Evolutionary conservation across 2,113 vertebrate species (phyloP), one percentile per base, ranked within the genome.

Genomic region (Rhombomys opimus): DNA sequence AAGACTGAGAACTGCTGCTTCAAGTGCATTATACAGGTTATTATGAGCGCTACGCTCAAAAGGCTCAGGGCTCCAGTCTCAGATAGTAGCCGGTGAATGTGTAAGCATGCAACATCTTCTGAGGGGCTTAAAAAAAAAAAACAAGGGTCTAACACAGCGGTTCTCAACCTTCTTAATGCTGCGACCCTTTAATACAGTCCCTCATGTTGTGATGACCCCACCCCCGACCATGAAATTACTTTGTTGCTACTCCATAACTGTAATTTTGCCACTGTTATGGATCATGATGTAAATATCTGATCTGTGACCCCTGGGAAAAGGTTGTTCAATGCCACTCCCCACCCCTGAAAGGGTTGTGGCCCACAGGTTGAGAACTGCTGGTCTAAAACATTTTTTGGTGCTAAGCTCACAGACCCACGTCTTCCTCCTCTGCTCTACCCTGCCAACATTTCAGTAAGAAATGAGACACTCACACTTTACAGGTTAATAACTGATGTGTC

Each of bases 401-500:
- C 63, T 67, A 50, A 95, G 54, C 52, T n/a, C 75, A n/a, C 18
- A 59, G 46, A 78, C 20, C 35, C 15, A 65, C 52, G 10, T 78
- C 63, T 41, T 90, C 50, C 14, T 87, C 35, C 80, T 38, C 54
- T 67, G 13, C 93, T 96, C 85, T 11, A 63, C 32, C 11, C 6
- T 68, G 41, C 11, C 65, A 67, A 63, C 27, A 86, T 88, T 95
- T 96, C 95, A 89, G 46, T 25, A 92, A 89, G 73, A 94, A 93
- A 72, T 93, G 92, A 91, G 70, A 95, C 97, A 97, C 80, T 93
- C 92, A 95, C 59, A 88, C 85, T 65, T 84, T 93, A 46, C 32
- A 92, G 95, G 98, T 98, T 95, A 98, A 96, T 97, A 96, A 98
- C 35, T 96, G 94, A 97, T 97, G 80, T 1, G 32, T 54, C n/a